These are phyloP conservation scores for Metellina segmentata DNA, from an alignment of 2,888 invertebrate species.

Conservation along the genomic window DNA sequence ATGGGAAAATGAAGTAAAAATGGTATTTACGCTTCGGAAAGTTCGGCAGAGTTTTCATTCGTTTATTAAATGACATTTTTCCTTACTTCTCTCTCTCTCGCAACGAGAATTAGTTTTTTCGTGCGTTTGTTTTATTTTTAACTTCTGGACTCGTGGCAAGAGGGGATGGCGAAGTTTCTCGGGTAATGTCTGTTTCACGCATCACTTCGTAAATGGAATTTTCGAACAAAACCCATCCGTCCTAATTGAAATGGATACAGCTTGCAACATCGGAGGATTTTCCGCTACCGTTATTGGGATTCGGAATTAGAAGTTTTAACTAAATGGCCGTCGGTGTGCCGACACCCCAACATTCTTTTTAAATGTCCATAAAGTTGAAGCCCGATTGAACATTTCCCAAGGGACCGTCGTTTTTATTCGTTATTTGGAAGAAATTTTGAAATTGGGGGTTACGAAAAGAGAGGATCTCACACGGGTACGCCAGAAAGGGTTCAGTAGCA, in stretches of 20 bases:
- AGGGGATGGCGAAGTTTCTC: background rate
- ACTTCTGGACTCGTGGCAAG: background rate
- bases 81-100: background rate
- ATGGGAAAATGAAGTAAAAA: constrained; percentile 45
- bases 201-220: background rate
- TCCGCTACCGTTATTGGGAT: background rate
- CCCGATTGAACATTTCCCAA: too few relatives aligned
- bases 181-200: constrained; percentile 1
- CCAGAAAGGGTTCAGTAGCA: too few relatives aligned
- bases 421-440: too few relatives aligned
- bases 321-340: background rate
- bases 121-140: constrained; percentile 13
- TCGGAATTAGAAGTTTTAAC: background rate
- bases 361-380: background rate
- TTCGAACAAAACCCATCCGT: background rate
- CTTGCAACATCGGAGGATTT: background rate
- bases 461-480: too few relatives aligned
- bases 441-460: too few relatives aligned
- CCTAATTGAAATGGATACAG: background rate
- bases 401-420: too few relatives aligned
- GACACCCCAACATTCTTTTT: background rate
- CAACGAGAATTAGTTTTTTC: constrained; percentile 1
- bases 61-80: constrained; percentile 40
- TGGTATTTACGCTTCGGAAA: constrained; percentile 68
- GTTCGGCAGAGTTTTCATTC: constrained; percentile 51